Percentiles rank a stretch among this genome's conserved stretches.
These are phyloP conservation scores for Chymomyza caudatula DNA, from an alignment of 2,888 invertebrate genomes.

Conservation along the genomic window DNA sequence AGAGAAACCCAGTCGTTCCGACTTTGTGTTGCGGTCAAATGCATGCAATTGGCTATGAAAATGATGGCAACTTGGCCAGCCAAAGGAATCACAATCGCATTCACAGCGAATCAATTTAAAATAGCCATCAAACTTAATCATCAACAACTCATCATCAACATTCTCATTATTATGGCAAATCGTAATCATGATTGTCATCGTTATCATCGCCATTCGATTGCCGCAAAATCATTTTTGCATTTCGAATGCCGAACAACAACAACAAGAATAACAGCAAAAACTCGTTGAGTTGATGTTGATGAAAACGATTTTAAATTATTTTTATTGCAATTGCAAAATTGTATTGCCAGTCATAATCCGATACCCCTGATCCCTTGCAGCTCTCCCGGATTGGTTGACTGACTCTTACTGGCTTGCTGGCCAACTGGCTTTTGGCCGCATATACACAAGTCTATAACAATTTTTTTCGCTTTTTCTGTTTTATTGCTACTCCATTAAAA, in stretches of 20 bases:
- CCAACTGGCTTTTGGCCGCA: slow-evolving; percentile 2
- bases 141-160: slow-evolving; percentile 29
- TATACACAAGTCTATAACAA: slow-evolving; percentile 54
- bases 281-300: slow-evolving; percentile 72
- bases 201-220: slow-evolving; percentile 46
- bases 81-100: slow-evolving; percentile 37
- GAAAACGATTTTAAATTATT: slow-evolving; percentile 77
- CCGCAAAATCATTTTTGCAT: slow-evolving; percentile 57
- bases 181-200: slow-evolving; percentile 13
- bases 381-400: not conserved
- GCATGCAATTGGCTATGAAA: slow-evolving; percentile 67
- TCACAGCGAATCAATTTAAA: slow-evolving; percentile 75
- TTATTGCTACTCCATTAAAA: slow-evolving; percentile 72
- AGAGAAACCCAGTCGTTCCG: not conserved
- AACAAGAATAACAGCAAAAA: slow-evolving; percentile 23
- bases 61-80: slow-evolving; percentile 45
- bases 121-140: slow-evolving; percentile 68
- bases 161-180: slow-evolving; percentile 42
- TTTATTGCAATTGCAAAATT: slow-evolving; percentile 69
- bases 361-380: not conserved
- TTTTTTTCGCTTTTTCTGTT: slow-evolving; percentile 67
- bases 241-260: slow-evolving; percentile 24
- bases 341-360: slow-evolving; percentile 39
- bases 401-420: slow-evolving; percentile 8
- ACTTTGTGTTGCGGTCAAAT: slow-evolving; percentile 32